phyloP scores from a whole-genome alignment of 1,140 invertebrate genomes.

The Caenorhabditis elegans region WBcel235 BX284606.5:10374501-10375000 shows the following conservation, averaged over 20 bases:
- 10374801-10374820: slow-evolving; percentile 40
- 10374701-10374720: neutral
- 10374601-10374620: slow-evolving; percentile 11
- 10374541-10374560: too few relatives aligned
- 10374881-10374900: slow-evolving; percentile 50
- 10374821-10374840: neutral
- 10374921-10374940: neutral
- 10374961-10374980: slow-evolving; percentile 54
- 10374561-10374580: too few relatives aligned
- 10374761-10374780: neutral
- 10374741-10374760: neutral
- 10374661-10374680: slow-evolving; percentile 27
- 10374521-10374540: too few relatives aligned
- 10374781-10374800: slow-evolving; percentile 27
- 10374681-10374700: slow-evolving; percentile 1
- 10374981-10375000: slow-evolving; percentile 58
- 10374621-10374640: neutral
- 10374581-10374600: neutral
- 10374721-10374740: slow-evolving; percentile 4
- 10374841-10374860: neutral
- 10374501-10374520: too few relatives aligned
- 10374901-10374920: slow-evolving; percentile 55
- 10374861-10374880: slow-evolving; percentile 34
- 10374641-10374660: neutral
- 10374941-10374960: neutral